Evolutionary conservation across 2,888 invertebrate species (phyloP).

Genomic region (Amphipoea lucens): DNA sequence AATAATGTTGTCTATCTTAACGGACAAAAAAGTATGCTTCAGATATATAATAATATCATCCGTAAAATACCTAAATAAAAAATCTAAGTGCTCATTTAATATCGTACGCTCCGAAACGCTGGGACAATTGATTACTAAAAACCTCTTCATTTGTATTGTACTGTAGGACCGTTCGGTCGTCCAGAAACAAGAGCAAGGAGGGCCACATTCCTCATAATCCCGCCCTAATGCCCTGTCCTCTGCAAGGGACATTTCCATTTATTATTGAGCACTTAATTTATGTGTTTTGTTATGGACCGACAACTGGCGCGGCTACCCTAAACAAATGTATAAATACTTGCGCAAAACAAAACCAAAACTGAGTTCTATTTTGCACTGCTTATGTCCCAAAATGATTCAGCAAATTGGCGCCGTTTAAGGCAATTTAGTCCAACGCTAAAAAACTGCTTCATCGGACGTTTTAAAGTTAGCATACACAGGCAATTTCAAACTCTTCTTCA

Average conservation of each 20-base stretch:
- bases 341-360: slow-evolving; percentile 51
- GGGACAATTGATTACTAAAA: slow-evolving; percentile 66
- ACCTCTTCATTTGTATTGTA: slow-evolving; percentile 65
- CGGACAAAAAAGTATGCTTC: neutral
- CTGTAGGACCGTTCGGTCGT: slow-evolving; percentile 64
- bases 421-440: slow-evolving; percentile 66
- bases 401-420: slow-evolving; percentile 49
- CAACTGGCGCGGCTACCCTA: slow-evolving; percentile 79
- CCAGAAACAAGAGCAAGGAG: slow-evolving; percentile 78
- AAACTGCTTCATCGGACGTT: slow-evolving; percentile 82
- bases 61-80: neutral
- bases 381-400: slow-evolving; percentile 62
- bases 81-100: slow-evolving; percentile 2
- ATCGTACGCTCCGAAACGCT: slow-evolving; percentile 17
- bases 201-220: slow-evolving; percentile 88
- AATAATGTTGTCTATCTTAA: neutral
- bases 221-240: slow-evolving; percentile 90
- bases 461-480: slow-evolving; percentile 72
- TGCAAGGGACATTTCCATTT: slow-evolving; percentile 91
- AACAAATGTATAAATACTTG: slow-evolving; percentile 70
- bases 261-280: slow-evolving; percentile 91
- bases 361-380: slow-evolving; percentile 34
- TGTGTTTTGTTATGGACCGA: slow-evolving; percentile 91
- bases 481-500: slow-evolving; percentile 68
- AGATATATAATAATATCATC: neutral